Evolutionary conservation across 30 jellyfish, hydroid and myxozoan genomes (phyloP), one percentile per base, ranked within the genome.

Genomic region (Sanderia malayensis): DNA sequence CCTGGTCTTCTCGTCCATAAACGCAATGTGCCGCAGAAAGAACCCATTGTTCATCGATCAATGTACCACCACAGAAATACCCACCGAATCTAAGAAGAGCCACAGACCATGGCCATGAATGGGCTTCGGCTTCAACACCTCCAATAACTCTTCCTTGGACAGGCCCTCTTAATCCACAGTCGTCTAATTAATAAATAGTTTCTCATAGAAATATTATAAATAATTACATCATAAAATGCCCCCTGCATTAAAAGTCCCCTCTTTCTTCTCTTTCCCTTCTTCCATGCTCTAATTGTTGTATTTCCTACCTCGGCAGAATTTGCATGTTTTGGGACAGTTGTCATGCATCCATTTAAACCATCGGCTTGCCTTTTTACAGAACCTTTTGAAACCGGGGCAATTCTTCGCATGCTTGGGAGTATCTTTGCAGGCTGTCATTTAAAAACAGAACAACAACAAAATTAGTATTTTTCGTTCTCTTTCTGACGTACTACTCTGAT

Each of bases 11-110:
- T 28, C 75, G 53, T 4, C 64, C 44, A 49, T 46, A 79, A 20
- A 68, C 15, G 67, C 90, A 79, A 44, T 79, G 90, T 1, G 90
- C 90, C 29, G 90, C 90, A 24, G 90, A 65, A 3, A 79, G 67
- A 15, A 79, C 77, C 90, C 90, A 79, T 57, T 68, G 76, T 22
- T 55, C 70, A 44, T 66, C 59, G 31, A 79, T 79, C 82, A 79
- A 68, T n/a, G 90, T 52, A 6, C 90, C 90, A 4, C 90, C 90
- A 31, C 90, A 79, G 75, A 69, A 68, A 29, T 30, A 79, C 13
- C 49, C 46, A 0, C 62, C 83, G 32, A 68, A 79, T 21, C 30
- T 44, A 23, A 52, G 82, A 17, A 79, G 64, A 1, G 83, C 90
- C 58, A 69, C 90, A 15, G 74, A 61, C 90, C 90, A 79, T 4